Evolutionary conservation across 1,140 invertebrate species (phyloP).

Genomic region (Andrena cerasifolii): DNA sequence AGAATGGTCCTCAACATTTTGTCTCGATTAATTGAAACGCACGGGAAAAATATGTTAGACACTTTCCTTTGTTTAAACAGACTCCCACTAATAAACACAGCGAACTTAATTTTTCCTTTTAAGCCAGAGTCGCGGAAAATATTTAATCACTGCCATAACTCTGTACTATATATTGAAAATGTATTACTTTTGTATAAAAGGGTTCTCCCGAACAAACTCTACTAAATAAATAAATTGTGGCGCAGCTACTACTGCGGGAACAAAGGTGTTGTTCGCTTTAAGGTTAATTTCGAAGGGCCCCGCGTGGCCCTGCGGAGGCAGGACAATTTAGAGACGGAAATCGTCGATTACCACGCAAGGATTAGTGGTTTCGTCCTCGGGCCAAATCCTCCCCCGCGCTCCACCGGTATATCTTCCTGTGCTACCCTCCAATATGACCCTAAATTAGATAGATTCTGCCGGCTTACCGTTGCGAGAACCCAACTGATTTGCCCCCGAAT

Average conservation of each 20-base stretch:
- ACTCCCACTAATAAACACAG: too few relatives aligned
- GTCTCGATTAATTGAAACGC: too few relatives aligned
- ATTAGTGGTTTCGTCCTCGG: conserved; percentile 70
- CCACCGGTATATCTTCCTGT: conserved; percentile 58
- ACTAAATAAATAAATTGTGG: conserved; percentile 63
- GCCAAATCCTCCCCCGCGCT: conserved; percentile 56
- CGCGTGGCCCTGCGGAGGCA: conserved; percentile 32
- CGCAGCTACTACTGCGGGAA: conserved; percentile 34
- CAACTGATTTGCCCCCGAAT: conserved; percentile 38
- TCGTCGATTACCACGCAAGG: conserved; percentile 72
- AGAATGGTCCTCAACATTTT: too few relatives aligned
- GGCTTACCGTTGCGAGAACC: conserved; percentile 48
- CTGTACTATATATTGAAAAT: too few relatives aligned
- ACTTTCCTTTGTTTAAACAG: too few relatives aligned
- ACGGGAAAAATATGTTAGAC: too few relatives aligned
- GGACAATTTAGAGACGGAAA: conserved; percentile 74
- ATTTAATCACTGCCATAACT: too few relatives aligned
- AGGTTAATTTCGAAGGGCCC: conserved; percentile 48
- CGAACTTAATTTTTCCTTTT: too few relatives aligned
- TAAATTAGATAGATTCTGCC: conserved; percentile 62
- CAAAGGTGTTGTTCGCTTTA: conserved; percentile 51
- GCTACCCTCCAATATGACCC: conserved; percentile 57
- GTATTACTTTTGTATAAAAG: too few relatives aligned
- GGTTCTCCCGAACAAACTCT: too few relatives aligned
- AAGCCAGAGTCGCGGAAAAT: too few relatives aligned